Evolutionary conservation across 1,140 invertebrate species (phyloP).

Genomic region (Phthorimaea operculella): DNA sequence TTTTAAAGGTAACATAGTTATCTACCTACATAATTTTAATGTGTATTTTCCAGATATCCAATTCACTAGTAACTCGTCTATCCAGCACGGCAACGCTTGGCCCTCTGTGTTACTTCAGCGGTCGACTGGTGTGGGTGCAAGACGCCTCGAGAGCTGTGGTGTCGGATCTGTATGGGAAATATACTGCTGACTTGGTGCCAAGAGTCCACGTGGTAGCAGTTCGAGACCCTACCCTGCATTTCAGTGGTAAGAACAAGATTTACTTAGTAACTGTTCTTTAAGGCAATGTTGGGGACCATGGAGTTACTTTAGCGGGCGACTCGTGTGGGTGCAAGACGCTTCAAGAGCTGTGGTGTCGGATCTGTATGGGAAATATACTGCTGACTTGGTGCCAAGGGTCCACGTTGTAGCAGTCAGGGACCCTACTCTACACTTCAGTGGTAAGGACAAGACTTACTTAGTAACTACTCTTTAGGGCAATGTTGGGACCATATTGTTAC

Average conservation of each 20-base stretch:
- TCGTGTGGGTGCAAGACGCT: conserved; percentile 84
- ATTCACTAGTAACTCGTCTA: conserved; percentile 47
- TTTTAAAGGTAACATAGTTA: no score
- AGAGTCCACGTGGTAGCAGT: conserved; percentile 79
- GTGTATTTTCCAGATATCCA: conserved; percentile 39
- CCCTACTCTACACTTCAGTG: conserved; percentile 72
- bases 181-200: conserved; percentile 78
- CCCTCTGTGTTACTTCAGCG: conserved; percentile 82
- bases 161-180: conserved; percentile 80
- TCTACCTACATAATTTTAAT: no score
- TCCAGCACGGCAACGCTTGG: conserved; percentile 56
- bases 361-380: conserved; percentile 78
- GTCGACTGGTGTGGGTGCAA: conserved; percentile 83
- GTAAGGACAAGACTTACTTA: conserved; percentile 25
- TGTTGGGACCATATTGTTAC: no score
- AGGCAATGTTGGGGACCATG: neutral
- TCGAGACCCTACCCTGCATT: conserved; percentile 76
- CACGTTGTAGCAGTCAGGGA: conserved; percentile 80
- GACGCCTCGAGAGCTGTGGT: conserved; percentile 80
- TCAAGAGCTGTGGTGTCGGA: conserved; percentile 82
- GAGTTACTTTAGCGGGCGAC: conserved; percentile 36
- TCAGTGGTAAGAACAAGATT: conserved; percentile 50
- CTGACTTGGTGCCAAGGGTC: conserved; percentile 75
- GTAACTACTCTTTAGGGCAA: neutral
- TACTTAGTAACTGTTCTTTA: neutral